Evolutionary conservation across 2,797 vertebrate genomes (phyloP), one percentile per base, ranked within the genome.

Genomic region (Artibeus lituratus): DNA sequence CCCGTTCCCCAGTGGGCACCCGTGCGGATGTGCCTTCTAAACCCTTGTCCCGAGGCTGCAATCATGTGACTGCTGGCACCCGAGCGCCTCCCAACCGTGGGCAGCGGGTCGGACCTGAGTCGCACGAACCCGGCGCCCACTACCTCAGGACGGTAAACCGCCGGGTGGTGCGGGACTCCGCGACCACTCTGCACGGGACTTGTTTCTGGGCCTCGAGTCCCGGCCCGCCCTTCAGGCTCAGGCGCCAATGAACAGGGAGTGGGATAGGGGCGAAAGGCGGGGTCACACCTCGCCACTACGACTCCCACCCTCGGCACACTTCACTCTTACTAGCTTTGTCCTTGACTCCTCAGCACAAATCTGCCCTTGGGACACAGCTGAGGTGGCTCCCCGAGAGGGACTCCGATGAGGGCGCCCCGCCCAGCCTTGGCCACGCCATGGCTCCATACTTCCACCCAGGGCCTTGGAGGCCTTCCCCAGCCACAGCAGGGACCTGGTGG

Each of bases 251-350:
- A 29, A 26, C 70, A 0, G 42, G 14, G 67, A 47, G n/a, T 5
- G 4, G 24, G 55, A 44, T 35, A 18, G 26, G 35, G 32, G 16
- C 15, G 65, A n/a, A 12, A 22, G 44, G 11, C 24, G 1, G 74
- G 47, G 39, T 39, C 35, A 55, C 35, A 19, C 16, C 67, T 67
- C 16, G 26, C 1, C 1, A 1, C 74, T 6, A 2, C 44, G 51
- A 39, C 35, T 2, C 69, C 69, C 49, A 42, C 39, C 29, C 29
- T n/a, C 12, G 7, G 87, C 18, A 10, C 37, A 7, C 44, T 7
- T 19, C 32, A 7, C 21, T 9, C 26, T 21, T 4, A 0, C 39
- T 37, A 8, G 2, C 55, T 11, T 2, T 1, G 18, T 1, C 73
- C 53, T 6, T 21, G 80, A n/a, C n/a, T n/a, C 15, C 78, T 5